phyloP scores from a whole-genome alignment of 2,113 vertebrate species.

The Microtus pennsylvanicus region DNA sequence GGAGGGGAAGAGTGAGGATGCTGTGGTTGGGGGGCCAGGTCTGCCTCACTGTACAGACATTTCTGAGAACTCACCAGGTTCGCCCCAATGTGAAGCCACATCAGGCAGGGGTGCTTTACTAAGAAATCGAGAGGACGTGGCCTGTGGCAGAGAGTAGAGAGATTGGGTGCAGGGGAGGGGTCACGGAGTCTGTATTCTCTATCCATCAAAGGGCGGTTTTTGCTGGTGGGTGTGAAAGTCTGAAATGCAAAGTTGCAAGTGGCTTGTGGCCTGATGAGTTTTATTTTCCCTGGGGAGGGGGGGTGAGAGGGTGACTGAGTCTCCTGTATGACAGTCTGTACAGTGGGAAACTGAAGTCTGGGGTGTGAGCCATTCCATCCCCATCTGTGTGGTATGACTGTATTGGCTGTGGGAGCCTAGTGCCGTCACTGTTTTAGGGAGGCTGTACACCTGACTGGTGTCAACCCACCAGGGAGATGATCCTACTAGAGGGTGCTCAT shows the following conservation, averaged over 20 bases:
- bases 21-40: conserved; percentile 74
- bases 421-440: neutral
- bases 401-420: neutral
- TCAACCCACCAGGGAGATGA: neutral
- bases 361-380: neutral
- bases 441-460: neutral
- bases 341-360: conserved; percentile 20
- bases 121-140: conserved; percentile 81
- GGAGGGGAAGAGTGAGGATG: neutral
- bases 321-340: neutral
- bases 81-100: conserved; percentile 67
- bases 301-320: neutral
- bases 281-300: conserved; percentile 28
- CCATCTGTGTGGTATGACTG: neutral
- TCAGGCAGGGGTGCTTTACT: conserved; percentile 68
- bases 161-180: conserved; percentile 29
- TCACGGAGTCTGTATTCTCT: neutral
- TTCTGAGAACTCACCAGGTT: conserved; percentile 85
- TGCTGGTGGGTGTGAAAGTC: conserved; percentile 30
- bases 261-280: neutral
- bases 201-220: conserved; percentile 21
- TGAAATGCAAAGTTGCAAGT: neutral
- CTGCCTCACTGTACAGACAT: conserved; percentile 71
- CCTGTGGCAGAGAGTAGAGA: conserved; percentile 69
- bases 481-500: neutral